phyloP scores from a whole-genome alignment of 2,888 invertebrate genomes.

The Antheraea assamensis region DNA sequence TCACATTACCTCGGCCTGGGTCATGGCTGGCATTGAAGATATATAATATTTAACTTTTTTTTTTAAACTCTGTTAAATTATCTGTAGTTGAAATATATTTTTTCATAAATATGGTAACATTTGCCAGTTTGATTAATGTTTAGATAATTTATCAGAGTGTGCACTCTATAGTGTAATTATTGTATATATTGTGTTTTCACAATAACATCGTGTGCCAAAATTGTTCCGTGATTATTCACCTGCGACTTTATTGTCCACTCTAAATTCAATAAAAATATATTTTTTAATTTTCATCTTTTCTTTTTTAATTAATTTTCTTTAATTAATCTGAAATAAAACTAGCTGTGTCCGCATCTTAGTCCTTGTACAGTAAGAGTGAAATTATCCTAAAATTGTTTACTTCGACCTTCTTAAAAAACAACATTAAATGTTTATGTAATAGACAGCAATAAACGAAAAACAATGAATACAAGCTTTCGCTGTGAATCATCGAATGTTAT shows the following conservation, averaged over 20 bases:
- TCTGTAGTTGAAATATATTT: not conserved
- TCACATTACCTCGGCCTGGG: conserved; percentile 50
- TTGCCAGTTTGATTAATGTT: not conserved
- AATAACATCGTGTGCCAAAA: not conserved
- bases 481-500: no score
- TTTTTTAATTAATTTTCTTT: not conserved
- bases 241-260: not conserved
- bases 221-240: not conserved
- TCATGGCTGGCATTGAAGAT: conserved; percentile 60
- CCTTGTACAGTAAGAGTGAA: no score
- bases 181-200: not conserved
- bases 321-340: no score
- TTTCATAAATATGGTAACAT: not conserved
- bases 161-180: not conserved
- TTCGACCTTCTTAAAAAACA: no score
- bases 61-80: not conserved
- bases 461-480: no score
- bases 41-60: not conserved
- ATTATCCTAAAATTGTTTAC: no score
- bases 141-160: not conserved
- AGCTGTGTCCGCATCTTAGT: no score
- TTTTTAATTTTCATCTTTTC: not conserved
- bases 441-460: no score
- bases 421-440: no score
- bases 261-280: not conserved